Percentiles rank a stretch among this genome's conserved stretches.
These are phyloP conservation scores for Heptranchias perlo DNA, from an alignment of 2,113 vertebrate genomes.

Conservation along the genomic window DNA sequence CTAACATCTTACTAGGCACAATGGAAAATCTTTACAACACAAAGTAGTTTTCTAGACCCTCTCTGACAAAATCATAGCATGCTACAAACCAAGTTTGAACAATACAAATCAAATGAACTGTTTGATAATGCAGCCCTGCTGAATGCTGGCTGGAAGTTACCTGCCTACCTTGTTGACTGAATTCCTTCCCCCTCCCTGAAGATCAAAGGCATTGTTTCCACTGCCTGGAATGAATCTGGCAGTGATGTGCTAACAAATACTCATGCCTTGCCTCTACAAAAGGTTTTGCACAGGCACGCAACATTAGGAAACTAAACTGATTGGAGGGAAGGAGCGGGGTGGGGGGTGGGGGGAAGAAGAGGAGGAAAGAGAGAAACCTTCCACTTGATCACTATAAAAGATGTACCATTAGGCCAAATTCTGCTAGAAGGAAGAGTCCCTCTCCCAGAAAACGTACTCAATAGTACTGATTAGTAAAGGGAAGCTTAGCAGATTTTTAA, in stretches of 20 bases:
- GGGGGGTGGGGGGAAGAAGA: not conserved
- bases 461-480: not conserved
- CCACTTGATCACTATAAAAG: not conserved
- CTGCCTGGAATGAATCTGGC: slow-evolving; percentile 21
- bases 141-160: slow-evolving; percentile 23
- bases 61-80: not conserved
- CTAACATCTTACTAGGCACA: not conserved
- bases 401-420: not conserved
- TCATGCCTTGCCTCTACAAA: not conserved
- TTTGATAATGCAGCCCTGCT: not conserved
- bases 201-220: slow-evolving; percentile 36
- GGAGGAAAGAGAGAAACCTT: too few species aligned
- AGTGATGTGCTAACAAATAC: slow-evolving; percentile 22
- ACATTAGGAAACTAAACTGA: not conserved
- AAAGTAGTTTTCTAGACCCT: not conserved
- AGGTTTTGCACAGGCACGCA: slow-evolving; percentile 14
- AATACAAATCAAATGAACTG: slow-evolving; percentile 26
- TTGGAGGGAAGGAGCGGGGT: not conserved
- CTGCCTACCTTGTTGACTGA: slow-evolving; percentile 12
- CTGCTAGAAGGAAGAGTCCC: not conserved
- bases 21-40: not conserved
- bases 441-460: not conserved
- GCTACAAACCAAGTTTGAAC: not conserved
- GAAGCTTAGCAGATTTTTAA: not conserved
- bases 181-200: not conserved